A percentile compares a stretch with the other conserved stretches of the same genome.
phyloP scores from a whole-genome alignment of 2,113 vertebrate species.

The Hiodon alosoides region DNA sequence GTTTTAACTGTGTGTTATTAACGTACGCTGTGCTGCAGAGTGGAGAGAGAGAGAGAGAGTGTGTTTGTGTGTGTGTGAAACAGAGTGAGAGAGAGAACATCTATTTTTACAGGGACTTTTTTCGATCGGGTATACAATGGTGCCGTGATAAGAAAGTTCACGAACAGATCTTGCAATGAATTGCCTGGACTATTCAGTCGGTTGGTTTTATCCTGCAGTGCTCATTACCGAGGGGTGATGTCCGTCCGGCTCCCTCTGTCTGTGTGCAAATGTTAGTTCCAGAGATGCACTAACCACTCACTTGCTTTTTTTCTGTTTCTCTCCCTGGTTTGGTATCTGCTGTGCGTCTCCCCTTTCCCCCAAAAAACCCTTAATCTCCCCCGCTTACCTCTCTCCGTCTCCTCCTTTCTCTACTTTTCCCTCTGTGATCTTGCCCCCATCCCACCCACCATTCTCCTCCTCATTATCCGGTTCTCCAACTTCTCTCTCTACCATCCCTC shows the following conservation, averaged over 20 bases:
- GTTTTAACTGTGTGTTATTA: no score
- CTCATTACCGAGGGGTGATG: neutral
- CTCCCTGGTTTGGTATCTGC: neutral
- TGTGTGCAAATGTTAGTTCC: neutral
- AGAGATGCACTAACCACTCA: slow-evolving; percentile 2
- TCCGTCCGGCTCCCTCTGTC: neutral
- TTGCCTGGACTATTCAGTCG: no score
- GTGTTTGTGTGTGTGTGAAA: neutral
- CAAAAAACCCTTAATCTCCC: neutral
- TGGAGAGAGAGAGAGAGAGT: neutral
- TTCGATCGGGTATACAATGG: no score
- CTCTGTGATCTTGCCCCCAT: slow-evolving; percentile 15
- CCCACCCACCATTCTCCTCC: neutral
- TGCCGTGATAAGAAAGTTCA: no score
- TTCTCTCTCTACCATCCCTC: neutral
- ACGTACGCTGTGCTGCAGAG: no score
- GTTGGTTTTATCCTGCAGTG: neutral
- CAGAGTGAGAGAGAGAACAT: neutral
- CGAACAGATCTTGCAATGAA: no score
- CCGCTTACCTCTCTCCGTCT: neutral
- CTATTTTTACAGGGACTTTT: no score
- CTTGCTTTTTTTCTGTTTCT: neutral
- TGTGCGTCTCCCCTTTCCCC: neutral
- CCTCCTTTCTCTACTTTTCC: slow-evolving; percentile 18
- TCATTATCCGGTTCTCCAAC: neutral